Percentiles rank a stretch among this genome's conserved stretches.
phyloP scores from a whole-genome alignment of 2,888 invertebrate genomes.

The Pycnomerus fuliginosus region DNA sequence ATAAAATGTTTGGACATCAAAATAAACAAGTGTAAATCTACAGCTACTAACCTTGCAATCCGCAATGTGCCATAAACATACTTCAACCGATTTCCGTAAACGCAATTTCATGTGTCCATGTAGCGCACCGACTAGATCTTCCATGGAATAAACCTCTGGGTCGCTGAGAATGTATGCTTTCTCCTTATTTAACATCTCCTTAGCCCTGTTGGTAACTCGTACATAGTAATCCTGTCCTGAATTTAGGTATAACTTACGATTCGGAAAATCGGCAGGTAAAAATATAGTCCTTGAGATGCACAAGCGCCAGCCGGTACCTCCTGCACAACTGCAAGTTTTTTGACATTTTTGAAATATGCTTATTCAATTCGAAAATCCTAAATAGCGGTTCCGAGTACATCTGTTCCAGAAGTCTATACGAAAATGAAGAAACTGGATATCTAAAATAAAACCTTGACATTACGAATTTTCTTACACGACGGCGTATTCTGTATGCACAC shows the following conservation, averaged over 20 bases:
- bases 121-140: constrained; percentile 67
- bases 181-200: constrained; percentile 59
- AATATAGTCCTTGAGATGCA: constrained; percentile 70
- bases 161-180: constrained; percentile 63
- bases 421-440: constrained; percentile 81
- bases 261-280: constrained; percentile 67
- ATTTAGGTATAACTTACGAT: constrained; percentile 55
- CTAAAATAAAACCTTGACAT: no score
- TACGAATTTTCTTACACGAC: no score
- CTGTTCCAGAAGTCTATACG: constrained; percentile 72
- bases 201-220: constrained; percentile 53
- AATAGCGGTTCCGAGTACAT: constrained; percentile 78
- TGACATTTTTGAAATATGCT: constrained; percentile 63
- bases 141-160: constrained; percentile 70
- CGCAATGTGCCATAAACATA: constrained; percentile 62
- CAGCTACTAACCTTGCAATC: constrained; percentile 51
- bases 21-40: no score
- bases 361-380: constrained; percentile 70
- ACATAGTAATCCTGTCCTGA: constrained; percentile 13
- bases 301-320: constrained; percentile 65
- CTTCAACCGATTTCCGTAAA: constrained; percentile 59
- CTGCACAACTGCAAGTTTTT: constrained; percentile 62
- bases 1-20: no score
- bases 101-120: constrained; percentile 60
- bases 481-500: constrained; percentile 43